These are phyloP conservation scores for Dryomyza anilis DNA, from an alignment of 2,888 invertebrate genomes.

Conservation along the genomic window DNA sequence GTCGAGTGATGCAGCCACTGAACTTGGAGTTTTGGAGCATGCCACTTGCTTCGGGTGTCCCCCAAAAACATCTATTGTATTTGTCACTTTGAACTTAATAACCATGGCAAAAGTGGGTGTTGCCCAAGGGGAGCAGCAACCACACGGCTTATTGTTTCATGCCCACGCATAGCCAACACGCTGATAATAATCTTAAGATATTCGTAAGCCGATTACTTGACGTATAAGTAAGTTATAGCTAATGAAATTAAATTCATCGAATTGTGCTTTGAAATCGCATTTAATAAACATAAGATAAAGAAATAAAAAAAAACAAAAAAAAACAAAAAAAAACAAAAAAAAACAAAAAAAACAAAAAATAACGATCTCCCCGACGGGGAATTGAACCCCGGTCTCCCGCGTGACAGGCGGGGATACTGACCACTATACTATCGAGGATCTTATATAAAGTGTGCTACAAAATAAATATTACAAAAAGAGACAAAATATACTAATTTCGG, in stretches of 20 bases:
- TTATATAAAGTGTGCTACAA: too few species aligned
- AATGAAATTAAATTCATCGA: conserved; percentile 19
- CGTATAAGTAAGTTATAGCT: not conserved
- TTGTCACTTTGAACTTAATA: not conserved
- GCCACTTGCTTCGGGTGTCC: not conserved
- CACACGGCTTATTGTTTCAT: not conserved
- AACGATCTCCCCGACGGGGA: conserved; percentile 80
- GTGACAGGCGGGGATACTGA: conserved; percentile 63
- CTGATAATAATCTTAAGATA: not conserved
- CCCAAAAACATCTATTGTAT: not conserved
- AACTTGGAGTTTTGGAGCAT: not conserved
- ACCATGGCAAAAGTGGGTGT: not conserved
- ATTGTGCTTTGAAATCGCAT: not conserved
- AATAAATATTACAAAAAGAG: too few species aligned
- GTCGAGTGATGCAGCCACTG: not conserved
- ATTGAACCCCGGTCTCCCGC: conserved; percentile 80
- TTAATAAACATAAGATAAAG: not conserved
- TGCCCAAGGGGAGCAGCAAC: not conserved
- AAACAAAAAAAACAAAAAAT: conserved; percentile 27
- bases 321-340: not conserved
- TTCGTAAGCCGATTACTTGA: conserved; percentile 19
- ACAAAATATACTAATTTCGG: too few species aligned
- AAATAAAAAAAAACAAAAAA: not conserved
- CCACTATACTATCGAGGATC: conserved; percentile 62
- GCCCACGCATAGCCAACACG: not conserved